Conservation (phyloP, 2,113 vertebrate genomes). For the Eurystomus gularis region DNA sequence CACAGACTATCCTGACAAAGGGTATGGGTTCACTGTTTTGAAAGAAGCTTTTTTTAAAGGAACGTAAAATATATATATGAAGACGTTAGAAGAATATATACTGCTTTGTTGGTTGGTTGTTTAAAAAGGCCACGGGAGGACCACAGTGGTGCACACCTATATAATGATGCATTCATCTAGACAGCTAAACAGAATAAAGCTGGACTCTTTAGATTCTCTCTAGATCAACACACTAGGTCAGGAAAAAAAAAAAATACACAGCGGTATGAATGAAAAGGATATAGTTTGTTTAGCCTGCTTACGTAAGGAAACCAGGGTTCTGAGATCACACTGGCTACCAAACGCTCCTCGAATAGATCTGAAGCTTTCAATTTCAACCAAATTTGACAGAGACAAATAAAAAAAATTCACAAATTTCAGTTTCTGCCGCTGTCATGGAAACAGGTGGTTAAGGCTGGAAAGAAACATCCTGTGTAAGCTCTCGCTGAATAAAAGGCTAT, state of each 20-base stretch:
- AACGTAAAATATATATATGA: background rate
- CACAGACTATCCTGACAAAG: background rate
- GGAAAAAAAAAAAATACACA: background rate
- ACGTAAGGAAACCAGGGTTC: background rate
- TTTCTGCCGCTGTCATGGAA: background rate
- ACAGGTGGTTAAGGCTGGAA: background rate
- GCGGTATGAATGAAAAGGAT: background rate
- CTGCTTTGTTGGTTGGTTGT: background rate
- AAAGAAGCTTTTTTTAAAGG: background rate
- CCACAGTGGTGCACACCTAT: background rate
- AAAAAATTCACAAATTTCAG: background rate
- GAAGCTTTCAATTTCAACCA: constrained; percentile 15
- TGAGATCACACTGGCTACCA: background rate
- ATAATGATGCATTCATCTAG: background rate
- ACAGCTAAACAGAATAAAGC: background rate
- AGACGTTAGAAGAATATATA: background rate
- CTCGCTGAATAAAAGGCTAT: background rate
- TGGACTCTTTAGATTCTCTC: background rate
- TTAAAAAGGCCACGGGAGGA: background rate
- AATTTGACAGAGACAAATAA: background rate
- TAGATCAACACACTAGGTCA: background rate
- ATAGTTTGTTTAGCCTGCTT: background rate
- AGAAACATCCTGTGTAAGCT: background rate
- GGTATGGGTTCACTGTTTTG: background rate
- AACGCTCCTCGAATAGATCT: background rate